These are phyloP conservation scores for Taxidea taxus DNA, from an alignment of 2,113 vertebrate genomes.

Conservation along the genomic window DNA sequence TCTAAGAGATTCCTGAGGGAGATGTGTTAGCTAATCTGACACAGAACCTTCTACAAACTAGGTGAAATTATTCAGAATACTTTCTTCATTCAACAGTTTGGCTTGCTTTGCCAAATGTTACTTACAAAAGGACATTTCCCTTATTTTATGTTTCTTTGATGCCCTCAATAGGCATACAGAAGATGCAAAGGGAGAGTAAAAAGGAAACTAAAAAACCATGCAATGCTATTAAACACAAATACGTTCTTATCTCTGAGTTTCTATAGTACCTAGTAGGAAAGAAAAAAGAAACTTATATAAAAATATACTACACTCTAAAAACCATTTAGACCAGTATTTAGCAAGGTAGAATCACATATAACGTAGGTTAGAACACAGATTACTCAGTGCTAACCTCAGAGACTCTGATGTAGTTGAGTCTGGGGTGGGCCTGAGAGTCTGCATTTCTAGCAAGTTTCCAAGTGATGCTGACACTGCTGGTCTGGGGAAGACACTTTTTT, in stretches of 20 bases:
- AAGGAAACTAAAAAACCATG: background rate
- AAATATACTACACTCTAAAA: background rate
- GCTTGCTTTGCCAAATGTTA: background rate
- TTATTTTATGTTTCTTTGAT: background rate
- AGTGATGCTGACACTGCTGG: background rate
- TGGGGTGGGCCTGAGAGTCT: background rate
- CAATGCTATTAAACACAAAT: background rate
- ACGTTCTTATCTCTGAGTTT: background rate
- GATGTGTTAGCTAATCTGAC: background rate
- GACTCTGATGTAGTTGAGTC: background rate
- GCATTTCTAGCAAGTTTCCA: background rate
- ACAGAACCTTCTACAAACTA: background rate
- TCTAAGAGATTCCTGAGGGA: background rate
- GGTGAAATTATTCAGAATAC: background rate
- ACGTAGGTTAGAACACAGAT: background rate
- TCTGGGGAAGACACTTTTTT: no score
- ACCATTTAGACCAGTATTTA: background rate
- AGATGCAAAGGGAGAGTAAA: constrained; percentile 25
- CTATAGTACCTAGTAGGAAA: background rate
- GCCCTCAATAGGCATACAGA: background rate
- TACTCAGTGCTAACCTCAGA: background rate
- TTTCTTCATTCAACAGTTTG: background rate
- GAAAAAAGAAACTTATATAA: background rate
- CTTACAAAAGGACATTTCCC: background rate
- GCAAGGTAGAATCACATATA: background rate